Evolutionary conservation across 2,113 vertebrate species (phyloP).

Genomic region (Equus quagga): DNA sequence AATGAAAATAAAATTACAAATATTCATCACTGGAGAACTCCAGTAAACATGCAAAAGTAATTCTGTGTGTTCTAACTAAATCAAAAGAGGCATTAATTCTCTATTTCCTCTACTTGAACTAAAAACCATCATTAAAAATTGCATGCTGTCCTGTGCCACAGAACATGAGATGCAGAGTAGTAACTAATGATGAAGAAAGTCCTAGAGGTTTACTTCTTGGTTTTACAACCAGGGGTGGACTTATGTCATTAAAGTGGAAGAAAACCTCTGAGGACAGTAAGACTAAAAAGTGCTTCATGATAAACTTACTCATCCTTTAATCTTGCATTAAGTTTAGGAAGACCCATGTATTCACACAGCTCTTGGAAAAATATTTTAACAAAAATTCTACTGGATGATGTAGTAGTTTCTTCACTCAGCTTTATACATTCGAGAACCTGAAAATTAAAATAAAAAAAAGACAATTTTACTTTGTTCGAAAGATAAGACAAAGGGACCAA

Average conservation of each 20-base stretch:
- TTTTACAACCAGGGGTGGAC: background rate
- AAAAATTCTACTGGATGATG: constrained; percentile 98
- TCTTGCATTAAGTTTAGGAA: constrained; percentile 96
- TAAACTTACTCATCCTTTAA: constrained; percentile 95
- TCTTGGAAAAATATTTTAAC: constrained; percentile 99
- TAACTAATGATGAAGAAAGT: background rate
- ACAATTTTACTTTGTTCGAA: constrained; percentile 45
- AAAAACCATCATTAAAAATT: background rate
- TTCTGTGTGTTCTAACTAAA: background rate
- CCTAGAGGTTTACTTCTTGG: background rate
- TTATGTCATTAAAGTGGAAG: background rate
- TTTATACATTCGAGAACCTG: constrained; percentile 97
- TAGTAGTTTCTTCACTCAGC: constrained; percentile 98
- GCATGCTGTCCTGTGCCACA: background rate
- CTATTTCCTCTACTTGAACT: background rate
- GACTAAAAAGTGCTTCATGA: background rate
- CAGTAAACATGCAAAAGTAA: constrained; percentile 26
- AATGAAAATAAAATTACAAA: constrained; percentile 50
- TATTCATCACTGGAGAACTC: background rate
- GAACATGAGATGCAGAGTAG: background rate
- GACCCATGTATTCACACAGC: constrained; percentile 99
- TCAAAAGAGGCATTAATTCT: background rate
- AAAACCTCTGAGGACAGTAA: background rate
- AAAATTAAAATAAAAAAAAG: constrained; percentile 64
- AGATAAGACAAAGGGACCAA: constrained; percentile 4